A percentile compares a stretch with the other conserved stretches of the same genome.
Conservation (phyloP, 1,140 invertebrate genomes). For the Cardiocondyla obscurior region DNA sequence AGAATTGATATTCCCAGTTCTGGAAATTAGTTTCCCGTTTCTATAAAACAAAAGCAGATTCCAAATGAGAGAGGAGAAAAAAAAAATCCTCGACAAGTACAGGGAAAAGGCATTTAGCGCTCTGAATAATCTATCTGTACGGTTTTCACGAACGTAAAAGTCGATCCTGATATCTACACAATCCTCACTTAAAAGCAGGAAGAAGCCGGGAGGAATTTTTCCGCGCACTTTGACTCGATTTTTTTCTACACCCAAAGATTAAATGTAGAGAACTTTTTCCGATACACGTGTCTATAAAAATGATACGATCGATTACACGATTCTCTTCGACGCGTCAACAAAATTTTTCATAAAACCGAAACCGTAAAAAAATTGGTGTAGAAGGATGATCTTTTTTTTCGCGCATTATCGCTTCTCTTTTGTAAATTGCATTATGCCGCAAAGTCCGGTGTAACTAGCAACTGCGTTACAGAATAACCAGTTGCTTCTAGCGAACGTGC, state of each 20-base stretch:
- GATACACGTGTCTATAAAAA: slow-evolving; percentile 29
- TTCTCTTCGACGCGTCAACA: neutral
- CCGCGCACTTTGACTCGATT: neutral
- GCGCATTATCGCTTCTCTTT: slow-evolving; percentile 18
- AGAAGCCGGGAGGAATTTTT: slow-evolving; percentile 11
- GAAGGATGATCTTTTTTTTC: slow-evolving; percentile 14
- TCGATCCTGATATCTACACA: slow-evolving; percentile 25
- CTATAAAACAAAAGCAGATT: neutral
- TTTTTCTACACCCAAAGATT: too few species aligned
- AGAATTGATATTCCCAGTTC: neutral
- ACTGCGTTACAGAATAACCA: slow-evolving; percentile 12
- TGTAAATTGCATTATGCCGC: slow-evolving; percentile 26
- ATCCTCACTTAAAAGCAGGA: slow-evolving; percentile 15
- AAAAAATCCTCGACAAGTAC: neutral
- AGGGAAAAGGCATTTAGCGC: slow-evolving; percentile 31
- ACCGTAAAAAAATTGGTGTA: too few species aligned
- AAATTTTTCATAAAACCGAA: slow-evolving; percentile 28
- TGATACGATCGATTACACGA: neutral
- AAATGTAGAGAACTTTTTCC: slow-evolving; percentile 42
- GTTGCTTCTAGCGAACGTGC: slow-evolving; percentile 13
- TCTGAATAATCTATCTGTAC: slow-evolving; percentile 20
- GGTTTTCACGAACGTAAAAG: slow-evolving; percentile 12
- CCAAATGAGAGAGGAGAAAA: neutral
- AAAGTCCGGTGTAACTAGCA: neutral
- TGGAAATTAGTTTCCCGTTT: slow-evolving; percentile 5